These are phyloP conservation scores for Meteorus colon DNA, from an alignment of 2,888 invertebrate species.

Conservation along the genomic window DNA sequence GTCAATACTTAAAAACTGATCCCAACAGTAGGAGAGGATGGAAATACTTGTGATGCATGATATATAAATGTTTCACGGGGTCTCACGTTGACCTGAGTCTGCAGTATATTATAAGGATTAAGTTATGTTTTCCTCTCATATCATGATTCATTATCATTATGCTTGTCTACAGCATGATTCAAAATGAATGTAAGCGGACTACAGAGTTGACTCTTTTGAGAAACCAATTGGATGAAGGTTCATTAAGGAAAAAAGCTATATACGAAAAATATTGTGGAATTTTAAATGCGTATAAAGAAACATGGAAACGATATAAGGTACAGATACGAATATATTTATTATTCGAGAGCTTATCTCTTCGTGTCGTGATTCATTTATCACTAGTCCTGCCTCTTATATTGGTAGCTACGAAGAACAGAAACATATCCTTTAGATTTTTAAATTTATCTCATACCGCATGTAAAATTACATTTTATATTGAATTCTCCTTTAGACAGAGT, in stretches of 20 bases:
- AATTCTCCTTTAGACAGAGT: slow-evolving; percentile 21
- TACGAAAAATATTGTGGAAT: neutral
- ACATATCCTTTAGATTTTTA: neutral
- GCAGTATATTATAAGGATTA: too few species aligned
- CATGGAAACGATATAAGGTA: slow-evolving; percentile 29
- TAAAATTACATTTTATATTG: too few species aligned
- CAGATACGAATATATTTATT: neutral
- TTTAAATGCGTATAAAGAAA: slow-evolving; percentile 22
- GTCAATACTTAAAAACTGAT: too few species aligned
- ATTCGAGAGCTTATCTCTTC: too few species aligned
- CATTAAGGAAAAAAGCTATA: slow-evolving; percentile 1
- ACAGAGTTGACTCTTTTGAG: neutral
- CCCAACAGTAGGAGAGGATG: too few species aligned
- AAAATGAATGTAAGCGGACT: neutral
- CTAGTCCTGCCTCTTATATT: neutral
- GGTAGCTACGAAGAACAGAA: neutral
- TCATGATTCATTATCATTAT: neutral
- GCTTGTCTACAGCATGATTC: neutral
- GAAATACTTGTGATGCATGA: too few species aligned
- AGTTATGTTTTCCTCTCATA: neutral
- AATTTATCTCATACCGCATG: too few species aligned
- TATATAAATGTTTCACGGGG: too few species aligned
- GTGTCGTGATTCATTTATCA: neutral
- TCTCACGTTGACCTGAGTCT: too few species aligned
- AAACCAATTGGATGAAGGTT: slow-evolving; percentile 25